These are phyloP conservation scores for Pterophyllum scalare DNA, from an alignment of 2,113 vertebrate species.

Conservation along the genomic window DNA sequence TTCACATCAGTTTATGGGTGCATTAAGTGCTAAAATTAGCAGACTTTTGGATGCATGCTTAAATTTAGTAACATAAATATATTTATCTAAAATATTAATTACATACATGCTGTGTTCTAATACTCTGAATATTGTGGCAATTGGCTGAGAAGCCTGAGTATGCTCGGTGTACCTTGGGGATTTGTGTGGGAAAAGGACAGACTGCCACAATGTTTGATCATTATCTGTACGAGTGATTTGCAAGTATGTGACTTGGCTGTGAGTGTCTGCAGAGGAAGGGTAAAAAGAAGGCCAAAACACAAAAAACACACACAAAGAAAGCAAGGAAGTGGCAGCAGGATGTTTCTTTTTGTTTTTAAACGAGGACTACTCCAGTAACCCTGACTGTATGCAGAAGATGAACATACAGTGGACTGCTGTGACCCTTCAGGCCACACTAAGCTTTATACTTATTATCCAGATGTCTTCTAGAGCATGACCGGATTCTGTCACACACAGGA, in stretches of 20 bases:
- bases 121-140: neutral
- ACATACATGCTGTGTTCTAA: neutral
- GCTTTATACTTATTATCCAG: slow-evolving; percentile 40
- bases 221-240: neutral
- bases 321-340: neutral
- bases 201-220: too few relatives aligned
- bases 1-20: neutral
- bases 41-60: neutral
- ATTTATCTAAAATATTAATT: too few relatives aligned
- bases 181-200: too few relatives aligned
- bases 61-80: too few relatives aligned
- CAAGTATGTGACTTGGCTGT: neutral
- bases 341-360: neutral
- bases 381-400: neutral
- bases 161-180: neutral
- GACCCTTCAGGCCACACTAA: slow-evolving; percentile 40
- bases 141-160: neutral
- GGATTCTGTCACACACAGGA: neutral
- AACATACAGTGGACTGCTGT: neutral
- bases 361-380: neutral
- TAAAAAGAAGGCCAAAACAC: too few relatives aligned
- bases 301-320: neutral
- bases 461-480: slow-evolving; percentile 40
- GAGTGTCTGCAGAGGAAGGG: neutral
- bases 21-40: neutral